Conservation (phyloP, 2,888 invertebrate species). For the Yponomeuta plumbellus region DNA sequence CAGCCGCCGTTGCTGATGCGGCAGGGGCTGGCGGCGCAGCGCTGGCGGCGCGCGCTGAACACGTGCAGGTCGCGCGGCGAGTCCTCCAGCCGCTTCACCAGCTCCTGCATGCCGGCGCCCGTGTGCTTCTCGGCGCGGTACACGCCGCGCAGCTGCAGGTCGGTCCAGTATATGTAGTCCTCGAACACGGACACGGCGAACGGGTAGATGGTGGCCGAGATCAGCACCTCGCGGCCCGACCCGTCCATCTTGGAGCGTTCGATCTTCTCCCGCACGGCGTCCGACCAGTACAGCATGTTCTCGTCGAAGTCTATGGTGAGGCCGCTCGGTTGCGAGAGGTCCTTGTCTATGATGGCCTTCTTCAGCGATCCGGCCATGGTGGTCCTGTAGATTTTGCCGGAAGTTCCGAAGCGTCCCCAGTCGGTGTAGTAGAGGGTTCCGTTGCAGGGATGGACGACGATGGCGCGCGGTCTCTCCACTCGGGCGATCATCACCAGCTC, state of each 20-base stretch:
- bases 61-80: conserved; percentile 95
- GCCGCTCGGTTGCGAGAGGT: conserved; percentile 96
- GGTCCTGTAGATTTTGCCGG: conserved; percentile 94
- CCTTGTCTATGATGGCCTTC: conserved; percentile 90
- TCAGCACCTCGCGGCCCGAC: conserved; percentile 86
- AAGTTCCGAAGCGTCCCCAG: conserved; percentile 95
- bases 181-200: conserved; percentile 94
- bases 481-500: conserved; percentile 93
- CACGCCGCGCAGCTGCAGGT: conserved; percentile 93
- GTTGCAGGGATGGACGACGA: conserved; percentile 97
- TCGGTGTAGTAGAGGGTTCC: conserved; percentile 97
- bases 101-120: conserved; percentile 94
- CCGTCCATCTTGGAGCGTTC: conserved; percentile 95
- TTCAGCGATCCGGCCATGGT: conserved; percentile 98
- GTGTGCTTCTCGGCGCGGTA: conserved; percentile 98
- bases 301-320: conserved; percentile 97
- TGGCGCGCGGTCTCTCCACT: conserved; percentile 94
- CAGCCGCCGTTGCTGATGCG: conserved; percentile 96
- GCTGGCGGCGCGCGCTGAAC: conserved; percentile 86
- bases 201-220: conserved; percentile 95
- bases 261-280: conserved; percentile 96
- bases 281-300: conserved; percentile 96
- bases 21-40: conserved; percentile 89
- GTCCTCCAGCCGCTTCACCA: conserved; percentile 94
- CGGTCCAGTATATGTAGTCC: conserved; percentile 97